Base-by-base conservation (phyloP, 2,113 vertebrate genomes). In the Poicephalus gulielmi region DNA sequence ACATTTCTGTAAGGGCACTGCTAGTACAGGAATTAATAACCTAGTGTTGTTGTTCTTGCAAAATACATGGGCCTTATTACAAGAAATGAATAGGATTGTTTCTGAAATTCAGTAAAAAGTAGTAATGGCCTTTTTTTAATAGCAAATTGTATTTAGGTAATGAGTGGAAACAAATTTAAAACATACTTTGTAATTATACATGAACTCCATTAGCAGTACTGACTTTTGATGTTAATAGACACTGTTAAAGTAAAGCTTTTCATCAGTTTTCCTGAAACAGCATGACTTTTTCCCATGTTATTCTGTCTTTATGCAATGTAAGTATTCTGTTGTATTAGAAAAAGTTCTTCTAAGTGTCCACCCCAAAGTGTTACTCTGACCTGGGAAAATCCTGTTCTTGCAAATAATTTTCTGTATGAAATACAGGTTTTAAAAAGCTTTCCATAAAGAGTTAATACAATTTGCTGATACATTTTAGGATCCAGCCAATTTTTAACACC, bases 61-160 rank as follows among this genome's bases (percentile, higher is more conserved):
- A 91, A 95, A 82, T 80, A 55, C 88, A 35, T 39, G 39, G 83
- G 79, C 53, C 82, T 97, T 94, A 96, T 83, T 97, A 92, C 85
- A 97, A 95, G 94, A 97, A 98, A 98, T 97, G 47, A 98, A 97
- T 97, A 96, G 95, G 88, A 92, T 96, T 97, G 82, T 90, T 97
- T 93, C 81, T 96, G 71, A 97, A 97, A 97, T 97, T 86, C 96
- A 96, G 88, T 97, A 97, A 96, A 96, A 97, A 98, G 92, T 97
- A 97, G 91, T 91, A 97, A 95, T 97, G 97, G 93, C 80, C 52
- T 83, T 92, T 74, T 91, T 59, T 6, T 0, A 31, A 74, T 90
- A 95, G 94, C 81, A 97, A 95, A 97, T 98, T 97, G 86, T 96
- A 93, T 96, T 95, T 96, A 97, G 96, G 79, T 95, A 97, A 98